A percentile compares a stretch with the other conserved stretches of the same genome.
These are phyloP conservation scores for Apis laboriosa DNA, from an alignment of 1,140 invertebrate genomes.

Conservation along the genomic window DNA sequence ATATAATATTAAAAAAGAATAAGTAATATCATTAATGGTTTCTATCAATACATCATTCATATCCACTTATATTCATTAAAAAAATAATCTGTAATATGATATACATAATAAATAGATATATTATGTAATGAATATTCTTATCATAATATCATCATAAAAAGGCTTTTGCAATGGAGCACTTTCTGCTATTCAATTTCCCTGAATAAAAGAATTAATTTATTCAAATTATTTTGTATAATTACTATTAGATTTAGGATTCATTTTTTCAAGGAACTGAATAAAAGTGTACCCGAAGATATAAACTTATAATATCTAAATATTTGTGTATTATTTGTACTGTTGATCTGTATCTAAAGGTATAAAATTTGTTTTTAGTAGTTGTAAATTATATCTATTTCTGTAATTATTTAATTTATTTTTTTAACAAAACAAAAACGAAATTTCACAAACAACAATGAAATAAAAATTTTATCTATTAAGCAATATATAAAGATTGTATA, in stretches of 20 bases:
- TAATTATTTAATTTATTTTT: constrained; percentile 9
- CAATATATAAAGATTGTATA: not conserved
- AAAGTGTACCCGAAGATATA: not conserved
- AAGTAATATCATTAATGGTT: not conserved
- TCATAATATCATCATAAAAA: constrained; percentile 29
- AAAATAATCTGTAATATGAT: constrained; percentile 46
- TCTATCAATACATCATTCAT: constrained; percentile 2
- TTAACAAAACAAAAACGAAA: not conserved
- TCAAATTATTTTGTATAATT: constrained; percentile 2
- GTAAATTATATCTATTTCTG: not conserved
- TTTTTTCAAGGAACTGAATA: constrained; percentile 5
- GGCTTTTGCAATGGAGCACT: constrained; percentile 17
- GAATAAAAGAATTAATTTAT: constrained; percentile 14
- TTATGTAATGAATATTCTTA: constrained; percentile 21
- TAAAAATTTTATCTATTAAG: not conserved
- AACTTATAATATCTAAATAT: constrained; percentile 15
- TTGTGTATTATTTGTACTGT: constrained; percentile 11
- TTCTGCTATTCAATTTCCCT: constrained; percentile 19
- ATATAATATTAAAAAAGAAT: not conserved
- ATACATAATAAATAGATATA: constrained; percentile 23
- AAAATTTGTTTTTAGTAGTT: not conserved
- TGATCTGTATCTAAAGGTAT: constrained; percentile 1
- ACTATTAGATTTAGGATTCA: constrained; percentile 4
- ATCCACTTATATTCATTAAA: constrained; percentile 36
- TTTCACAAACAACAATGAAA: not conserved